Conservation (phyloP, 2,888 invertebrate genomes). For the Exocentrus adspersus region DNA sequence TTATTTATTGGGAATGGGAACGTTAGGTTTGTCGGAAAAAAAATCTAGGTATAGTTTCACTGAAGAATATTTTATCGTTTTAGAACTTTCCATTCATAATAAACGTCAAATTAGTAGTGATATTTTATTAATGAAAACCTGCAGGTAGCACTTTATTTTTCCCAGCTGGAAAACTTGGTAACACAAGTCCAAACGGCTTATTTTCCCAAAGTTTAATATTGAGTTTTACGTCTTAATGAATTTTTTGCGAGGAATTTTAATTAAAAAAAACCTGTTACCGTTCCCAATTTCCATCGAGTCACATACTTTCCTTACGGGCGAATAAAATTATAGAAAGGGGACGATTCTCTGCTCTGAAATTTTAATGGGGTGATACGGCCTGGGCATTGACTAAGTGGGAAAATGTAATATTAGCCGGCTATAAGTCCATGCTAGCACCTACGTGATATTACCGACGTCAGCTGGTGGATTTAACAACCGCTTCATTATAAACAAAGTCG, state of each 20-base stretch:
- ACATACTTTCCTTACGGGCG: slow-evolving; percentile 39
- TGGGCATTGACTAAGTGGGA: slow-evolving; percentile 33
- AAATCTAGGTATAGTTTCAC: too few species aligned
- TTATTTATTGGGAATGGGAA: too few species aligned
- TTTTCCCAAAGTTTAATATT: slow-evolving; percentile 15
- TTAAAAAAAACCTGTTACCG: slow-evolving; percentile 37
- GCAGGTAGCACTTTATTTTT: background rate
- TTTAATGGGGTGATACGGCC: slow-evolving; percentile 39
- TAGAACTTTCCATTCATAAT: too few species aligned
- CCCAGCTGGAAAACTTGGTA: background rate
- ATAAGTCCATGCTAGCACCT: slow-evolving; percentile 38
- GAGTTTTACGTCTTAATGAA: slow-evolving; percentile 8
- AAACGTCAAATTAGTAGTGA: too few species aligned
- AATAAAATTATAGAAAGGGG: slow-evolving; percentile 41
- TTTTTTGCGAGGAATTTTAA: slow-evolving; percentile 19
- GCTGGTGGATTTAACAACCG: slow-evolving; percentile 43
- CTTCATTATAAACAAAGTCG: slow-evolving; percentile 44
- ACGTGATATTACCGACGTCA: slow-evolving; percentile 44
- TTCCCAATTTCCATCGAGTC: slow-evolving; percentile 24
- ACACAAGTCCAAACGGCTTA: background rate
- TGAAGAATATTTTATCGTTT: too few species aligned
- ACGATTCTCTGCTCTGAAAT: slow-evolving; percentile 32
- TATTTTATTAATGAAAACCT: background rate
- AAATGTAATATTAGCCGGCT: slow-evolving; percentile 42
- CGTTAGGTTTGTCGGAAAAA: too few species aligned